phyloP scores from a whole-genome alignment of 2,113 vertebrate species.

The Coreoperca whiteheadi region DNA sequence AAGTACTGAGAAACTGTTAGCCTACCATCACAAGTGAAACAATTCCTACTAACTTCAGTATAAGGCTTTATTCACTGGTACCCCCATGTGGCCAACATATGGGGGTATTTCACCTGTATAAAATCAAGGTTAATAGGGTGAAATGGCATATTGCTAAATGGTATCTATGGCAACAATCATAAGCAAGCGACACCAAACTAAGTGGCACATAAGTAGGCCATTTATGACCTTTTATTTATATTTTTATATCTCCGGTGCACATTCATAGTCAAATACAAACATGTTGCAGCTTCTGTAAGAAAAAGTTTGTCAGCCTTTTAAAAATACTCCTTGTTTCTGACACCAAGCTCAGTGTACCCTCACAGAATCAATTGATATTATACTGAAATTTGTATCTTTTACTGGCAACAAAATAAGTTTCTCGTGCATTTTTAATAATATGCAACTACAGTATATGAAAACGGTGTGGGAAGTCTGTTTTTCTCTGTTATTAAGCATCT shows the following conservation, averaged over 20 bases:
- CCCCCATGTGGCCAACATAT: neutral
- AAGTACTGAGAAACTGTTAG: neutral
- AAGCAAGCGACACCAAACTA: neutral
- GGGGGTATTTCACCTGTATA: neutral
- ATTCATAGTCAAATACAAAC: neutral
- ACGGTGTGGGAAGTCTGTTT: conserved; percentile 5
- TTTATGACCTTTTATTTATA: neutral
- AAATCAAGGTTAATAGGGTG: neutral
- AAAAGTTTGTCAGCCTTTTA: neutral
- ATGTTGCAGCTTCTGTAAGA: neutral
- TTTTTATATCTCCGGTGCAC: neutral
- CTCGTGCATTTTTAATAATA: neutral
- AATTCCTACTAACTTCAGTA: neutral
- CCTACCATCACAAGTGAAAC: neutral
- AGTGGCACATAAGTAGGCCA: neutral
- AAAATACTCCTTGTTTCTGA: neutral
- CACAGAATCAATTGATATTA: neutral
- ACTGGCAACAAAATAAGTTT: neutral
- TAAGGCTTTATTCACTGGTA: neutral
- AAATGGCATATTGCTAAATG: neutral
- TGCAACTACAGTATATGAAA: neutral
- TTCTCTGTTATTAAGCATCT: neutral
- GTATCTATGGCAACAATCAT: neutral
- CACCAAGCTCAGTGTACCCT: neutral
- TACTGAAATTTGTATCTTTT: neutral